phyloP scores from a whole-genome alignment of 2,113 vertebrate genomes.

The Terrapene triunguis region DNA sequence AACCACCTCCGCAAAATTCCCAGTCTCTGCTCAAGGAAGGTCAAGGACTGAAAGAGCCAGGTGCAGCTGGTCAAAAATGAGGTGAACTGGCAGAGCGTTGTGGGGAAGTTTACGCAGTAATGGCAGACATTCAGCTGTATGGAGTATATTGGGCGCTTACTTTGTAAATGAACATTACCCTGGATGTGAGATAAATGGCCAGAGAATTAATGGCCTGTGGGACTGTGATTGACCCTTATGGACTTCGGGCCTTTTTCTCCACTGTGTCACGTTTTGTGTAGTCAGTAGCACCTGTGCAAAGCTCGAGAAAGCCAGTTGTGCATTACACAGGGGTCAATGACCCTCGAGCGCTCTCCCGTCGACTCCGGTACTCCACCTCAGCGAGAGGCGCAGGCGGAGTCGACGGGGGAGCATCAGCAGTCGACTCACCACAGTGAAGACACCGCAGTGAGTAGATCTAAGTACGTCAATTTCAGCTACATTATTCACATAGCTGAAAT shows the following conservation, averaged over 20 bases:
- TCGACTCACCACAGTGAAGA: no score
- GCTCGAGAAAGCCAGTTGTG: constrained; percentile 38
- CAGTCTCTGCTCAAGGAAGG: background rate
- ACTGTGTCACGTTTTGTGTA: constrained; percentile 8
- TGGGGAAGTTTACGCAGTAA: no score
- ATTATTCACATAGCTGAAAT: no score
- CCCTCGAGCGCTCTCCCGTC: no score
- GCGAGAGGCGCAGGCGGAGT: no score
- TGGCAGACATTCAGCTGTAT: background rate
- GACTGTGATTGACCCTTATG: constrained; percentile 16
- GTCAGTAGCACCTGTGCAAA: constrained; percentile 47
- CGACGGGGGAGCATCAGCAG: no score
- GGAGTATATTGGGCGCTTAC: fast-evolving
- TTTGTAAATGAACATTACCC: fast-evolving
- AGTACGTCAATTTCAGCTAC: no score
- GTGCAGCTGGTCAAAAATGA: background rate
- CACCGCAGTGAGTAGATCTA: no score
- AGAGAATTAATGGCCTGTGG: constrained; percentile 10
- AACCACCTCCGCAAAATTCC: background rate
- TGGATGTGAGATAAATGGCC: background rate
- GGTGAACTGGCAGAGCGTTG: background rate
- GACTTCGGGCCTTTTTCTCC: constrained; percentile 16
- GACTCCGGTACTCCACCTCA: no score
- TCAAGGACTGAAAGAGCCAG: background rate
- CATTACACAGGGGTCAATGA: constrained; percentile 42